Evolutionary conservation across 92 coral and sea anemone genomes (phyloP).

Genomic region (Zoanthus sansibaricus): DNA sequence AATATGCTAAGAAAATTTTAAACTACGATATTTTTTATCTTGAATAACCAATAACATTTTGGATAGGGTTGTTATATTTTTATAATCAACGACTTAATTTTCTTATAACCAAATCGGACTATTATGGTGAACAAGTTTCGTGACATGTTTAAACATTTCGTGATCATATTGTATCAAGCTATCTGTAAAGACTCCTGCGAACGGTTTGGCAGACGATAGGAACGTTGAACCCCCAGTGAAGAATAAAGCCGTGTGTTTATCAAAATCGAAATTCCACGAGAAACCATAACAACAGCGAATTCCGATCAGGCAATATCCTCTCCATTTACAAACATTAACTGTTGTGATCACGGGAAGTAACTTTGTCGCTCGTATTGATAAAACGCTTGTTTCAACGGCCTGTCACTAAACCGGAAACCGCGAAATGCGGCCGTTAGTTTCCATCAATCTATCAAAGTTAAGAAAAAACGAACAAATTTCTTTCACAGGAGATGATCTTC

Average conservation of each 20-base stretch:
- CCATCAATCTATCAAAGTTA: background rate
- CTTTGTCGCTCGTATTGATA: constrained; percentile 19
- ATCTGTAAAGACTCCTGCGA: background rate
- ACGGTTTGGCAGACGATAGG: background rate
- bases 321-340: constrained; percentile 10
- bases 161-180: background rate
- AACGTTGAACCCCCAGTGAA: background rate
- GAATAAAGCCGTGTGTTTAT: background rate
- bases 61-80: background rate
- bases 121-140: background rate
- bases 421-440: constrained; percentile 17
- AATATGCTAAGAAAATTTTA: background rate
- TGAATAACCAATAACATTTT: background rate
- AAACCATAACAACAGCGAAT: constrained; percentile 6
- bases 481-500: background rate
- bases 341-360: constrained; percentile 27
- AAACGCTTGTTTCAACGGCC: background rate
- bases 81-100: background rate
- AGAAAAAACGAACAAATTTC: background rate
- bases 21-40: background rate
- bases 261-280: background rate
- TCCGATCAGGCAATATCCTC: constrained; percentile 27
- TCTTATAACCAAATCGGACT: background rate
- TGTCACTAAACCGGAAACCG: constrained; percentile 26
- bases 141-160: constrained; percentile 2